Conservation (phyloP, 2,888 invertebrate genomes). For the Leptopilina drosophilae region DNA sequence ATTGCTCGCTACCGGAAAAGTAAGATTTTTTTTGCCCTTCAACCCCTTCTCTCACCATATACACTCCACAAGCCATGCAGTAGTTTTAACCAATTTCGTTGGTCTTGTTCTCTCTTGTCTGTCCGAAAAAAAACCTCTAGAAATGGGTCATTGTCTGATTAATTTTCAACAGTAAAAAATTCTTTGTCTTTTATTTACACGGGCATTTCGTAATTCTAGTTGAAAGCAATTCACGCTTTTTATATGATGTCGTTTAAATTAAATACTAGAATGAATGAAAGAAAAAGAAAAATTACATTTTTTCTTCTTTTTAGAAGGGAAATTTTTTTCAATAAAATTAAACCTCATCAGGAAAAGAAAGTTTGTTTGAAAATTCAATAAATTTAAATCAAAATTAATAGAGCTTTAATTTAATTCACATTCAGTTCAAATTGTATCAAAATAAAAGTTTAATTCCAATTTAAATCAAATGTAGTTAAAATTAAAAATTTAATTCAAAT, state of each 20-base stretch:
- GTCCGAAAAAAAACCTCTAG: conserved; percentile 18
- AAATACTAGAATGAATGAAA: conserved; percentile 5
- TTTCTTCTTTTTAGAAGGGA: not conserved
- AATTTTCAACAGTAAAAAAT: conserved; percentile 33
- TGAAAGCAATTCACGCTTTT: conserved; percentile 33
- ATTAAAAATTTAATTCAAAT: too few species aligned
- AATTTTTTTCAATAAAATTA: not conserved
- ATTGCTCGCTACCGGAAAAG: conserved; percentile 62
- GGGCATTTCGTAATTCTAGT: conserved; percentile 30
- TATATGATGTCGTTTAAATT: conserved; percentile 25
- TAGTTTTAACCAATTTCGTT: conserved; percentile 52
- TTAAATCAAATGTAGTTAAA: too few species aligned
- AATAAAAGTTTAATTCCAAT: too few species aligned
- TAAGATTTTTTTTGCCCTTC: conserved; percentile 48
- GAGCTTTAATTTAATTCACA: too few species aligned
- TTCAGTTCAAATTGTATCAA: too few species aligned
- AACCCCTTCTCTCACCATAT: too few species aligned
- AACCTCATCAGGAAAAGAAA: too few species aligned
- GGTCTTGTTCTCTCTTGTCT: conserved; percentile 22
- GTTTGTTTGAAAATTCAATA: too few species aligned
- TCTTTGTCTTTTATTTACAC: conserved; percentile 34
- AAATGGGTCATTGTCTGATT: conserved; percentile 39
- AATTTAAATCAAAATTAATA: too few species aligned
- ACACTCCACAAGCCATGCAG: conserved; percentile 36
- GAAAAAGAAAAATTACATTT: not conserved